Evolutionary conservation across 2,113 vertebrate species (phyloP).

Genomic region (Cephalopholis sonnerati): DNA sequence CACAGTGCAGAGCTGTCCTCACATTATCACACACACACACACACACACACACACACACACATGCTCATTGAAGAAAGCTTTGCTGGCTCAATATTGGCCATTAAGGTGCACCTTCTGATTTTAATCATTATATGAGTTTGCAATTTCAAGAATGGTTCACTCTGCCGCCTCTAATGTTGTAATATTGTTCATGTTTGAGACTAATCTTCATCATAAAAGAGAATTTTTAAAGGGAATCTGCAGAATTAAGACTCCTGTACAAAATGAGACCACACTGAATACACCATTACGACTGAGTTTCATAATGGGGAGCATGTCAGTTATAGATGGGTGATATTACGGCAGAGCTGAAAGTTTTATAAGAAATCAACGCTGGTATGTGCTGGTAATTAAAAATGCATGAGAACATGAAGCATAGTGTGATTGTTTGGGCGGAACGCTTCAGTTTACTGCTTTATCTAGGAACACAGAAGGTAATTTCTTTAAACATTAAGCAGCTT

Average conservation of each 20-base stretch:
- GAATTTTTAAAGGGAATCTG: slow-evolving; percentile 64
- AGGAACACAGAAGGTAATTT: not conserved
- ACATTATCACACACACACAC: slow-evolving; percentile 74
- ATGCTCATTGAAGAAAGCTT: slow-evolving; percentile 81
- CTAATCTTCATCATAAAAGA: slow-evolving; percentile 50
- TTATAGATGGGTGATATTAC: slow-evolving; percentile 63
- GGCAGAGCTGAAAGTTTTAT: slow-evolving; percentile 55
- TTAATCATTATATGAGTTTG: slow-evolving; percentile 82
- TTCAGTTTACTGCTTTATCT: slow-evolving; percentile 30
- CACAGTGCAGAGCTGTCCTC: slow-evolving; percentile 65
- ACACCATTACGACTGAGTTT: slow-evolving; percentile 70
- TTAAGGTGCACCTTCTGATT: slow-evolving; percentile 84
- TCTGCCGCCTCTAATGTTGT: slow-evolving; percentile 68
- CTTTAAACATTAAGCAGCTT: not conserved
- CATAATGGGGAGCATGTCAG: slow-evolving; percentile 61
- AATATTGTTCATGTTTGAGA: slow-evolving; percentile 78
- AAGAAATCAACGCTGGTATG: slow-evolving; percentile 53
- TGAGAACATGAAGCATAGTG: slow-evolving; percentile 45
- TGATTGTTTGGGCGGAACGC: slow-evolving; percentile 44
- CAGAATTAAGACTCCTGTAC: slow-evolving; percentile 77
- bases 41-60: slow-evolving; percentile 10
- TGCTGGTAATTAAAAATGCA: slow-evolving; percentile 62
- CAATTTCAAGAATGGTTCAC: slow-evolving; percentile 79
- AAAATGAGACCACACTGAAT: slow-evolving; percentile 82
- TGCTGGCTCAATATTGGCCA: slow-evolving; percentile 79